Base-by-base conservation (phyloP, 2,797 vertebrate species). In the Peromyscus melanophrys region DNA sequence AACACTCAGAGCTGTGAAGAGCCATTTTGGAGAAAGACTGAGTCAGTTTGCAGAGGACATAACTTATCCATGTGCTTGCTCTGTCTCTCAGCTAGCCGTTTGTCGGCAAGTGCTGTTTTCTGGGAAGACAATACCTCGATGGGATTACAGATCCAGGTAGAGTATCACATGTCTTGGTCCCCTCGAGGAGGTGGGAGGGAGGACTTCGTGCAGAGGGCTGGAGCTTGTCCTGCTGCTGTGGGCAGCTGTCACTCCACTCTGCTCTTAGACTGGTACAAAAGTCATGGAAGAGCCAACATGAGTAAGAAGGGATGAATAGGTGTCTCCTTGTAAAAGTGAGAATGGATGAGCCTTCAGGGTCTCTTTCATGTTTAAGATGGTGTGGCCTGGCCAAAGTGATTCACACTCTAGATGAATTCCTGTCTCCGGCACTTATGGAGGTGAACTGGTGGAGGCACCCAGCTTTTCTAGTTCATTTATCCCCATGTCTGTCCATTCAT, bases 161-260 rank as follows among this genome's bases (percentile, higher is more conserved):
- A 29, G 3, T 0, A 9, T n/a, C 10, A 23, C 59, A 1, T 1
- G 6, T 7, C 19, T 2, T 13, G 0, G 14, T 19, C 25, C 55
- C 63, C 67, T 2, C 7, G 4, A 27, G 10, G 34, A 27, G 6
- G 4, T 1, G 6, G 19, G 49, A 23, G 21, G n/a, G 77, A 34
- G 34, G 16, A 21, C 1, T n/a, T 5, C 6, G 6, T 2, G 9
- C 1, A 5, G 0, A 6, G 2, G 6, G n/a, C 19, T 2, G 4
- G 10, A 29, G 0, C 73, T 11, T 3, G 12, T 4, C 13, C 57
- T 25, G n/a, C 11, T 71, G 25, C 23, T 6, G 1, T 0, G n/a
- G 17, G 6, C 1, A 2, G 9, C 3, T 12, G n/a, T 6, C 17
- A 8, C 17, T 25, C 14, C 4, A 12, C 10, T 17, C 65, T 34